These are phyloP conservation scores for Macquaria australasica DNA, from an alignment of 2,113 vertebrate genomes.

Conservation along the genomic window DNA sequence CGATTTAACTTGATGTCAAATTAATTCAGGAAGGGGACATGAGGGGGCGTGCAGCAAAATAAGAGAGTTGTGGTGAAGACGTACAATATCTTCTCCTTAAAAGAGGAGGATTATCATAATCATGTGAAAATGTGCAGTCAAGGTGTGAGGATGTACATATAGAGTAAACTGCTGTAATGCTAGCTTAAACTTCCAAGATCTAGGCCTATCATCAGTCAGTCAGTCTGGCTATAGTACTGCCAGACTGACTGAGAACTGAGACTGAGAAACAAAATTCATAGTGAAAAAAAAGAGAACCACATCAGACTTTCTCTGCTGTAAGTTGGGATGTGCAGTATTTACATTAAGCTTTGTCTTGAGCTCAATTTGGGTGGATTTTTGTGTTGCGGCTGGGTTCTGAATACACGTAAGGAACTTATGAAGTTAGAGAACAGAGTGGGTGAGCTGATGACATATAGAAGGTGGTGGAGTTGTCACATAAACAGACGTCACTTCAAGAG, in stretches of 20 bases:
- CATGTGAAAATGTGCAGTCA: neutral
- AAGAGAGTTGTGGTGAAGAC: conserved; percentile 6
- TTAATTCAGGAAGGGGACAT: neutral
- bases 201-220: too few species aligned
- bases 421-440: neutral
- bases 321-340: neutral
- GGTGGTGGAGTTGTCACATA: neutral
- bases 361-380: neutral
- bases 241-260: neutral
- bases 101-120: conserved; percentile 39
- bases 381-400: neutral
- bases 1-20: conserved; percentile 24
- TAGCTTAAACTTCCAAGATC: neutral
- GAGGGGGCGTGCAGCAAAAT: neutral
- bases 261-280: neutral
- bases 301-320: neutral
- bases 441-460: neutral
- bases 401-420: neutral
- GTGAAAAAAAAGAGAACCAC: neutral
- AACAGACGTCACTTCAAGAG: conserved; percentile 11
- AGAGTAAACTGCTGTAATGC: neutral
- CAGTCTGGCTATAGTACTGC: too few species aligned
- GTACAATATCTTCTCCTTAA: conserved; percentile 2
- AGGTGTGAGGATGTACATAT: conserved; percentile 20
- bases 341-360: neutral